These are phyloP conservation scores for Helogale parvula DNA, from an alignment of 2,113 vertebrate species.

Conservation along the genomic window DNA sequence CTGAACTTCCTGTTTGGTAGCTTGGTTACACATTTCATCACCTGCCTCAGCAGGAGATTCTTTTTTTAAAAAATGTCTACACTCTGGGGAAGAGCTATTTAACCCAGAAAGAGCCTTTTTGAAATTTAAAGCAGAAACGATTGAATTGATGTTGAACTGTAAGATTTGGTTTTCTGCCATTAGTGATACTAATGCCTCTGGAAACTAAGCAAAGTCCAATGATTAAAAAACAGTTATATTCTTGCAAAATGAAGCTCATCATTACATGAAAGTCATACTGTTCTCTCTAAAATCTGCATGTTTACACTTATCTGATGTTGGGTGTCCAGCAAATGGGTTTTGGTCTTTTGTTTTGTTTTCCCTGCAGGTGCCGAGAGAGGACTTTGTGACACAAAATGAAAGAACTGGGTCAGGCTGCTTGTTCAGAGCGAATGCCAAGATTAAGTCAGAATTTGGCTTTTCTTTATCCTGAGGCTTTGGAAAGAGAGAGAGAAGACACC, in stretches of 20 bases:
- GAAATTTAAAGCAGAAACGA: constrained; percentile 18
- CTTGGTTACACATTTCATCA: neutral
- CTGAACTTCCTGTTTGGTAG: neutral
- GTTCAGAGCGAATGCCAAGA: constrained; percentile 2
- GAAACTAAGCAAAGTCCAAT: neutral
- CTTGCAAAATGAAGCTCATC: neutral
- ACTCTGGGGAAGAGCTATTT: neutral
- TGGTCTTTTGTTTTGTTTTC: neutral
- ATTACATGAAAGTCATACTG: neutral
- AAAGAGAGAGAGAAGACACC: neutral
- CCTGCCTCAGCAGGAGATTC: neutral
- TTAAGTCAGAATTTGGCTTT: constrained; percentile 7
- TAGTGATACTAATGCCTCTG: neutral
- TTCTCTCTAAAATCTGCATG: neutral
- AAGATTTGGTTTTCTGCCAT: constrained; percentile 34
- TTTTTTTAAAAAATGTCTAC: neutral
- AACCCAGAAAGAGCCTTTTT: neutral
- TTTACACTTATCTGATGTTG: neutral
- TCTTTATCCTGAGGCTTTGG: constrained; percentile 36
- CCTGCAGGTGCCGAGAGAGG: neutral
- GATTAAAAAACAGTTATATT: constrained; percentile 17
- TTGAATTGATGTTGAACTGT: neutral
- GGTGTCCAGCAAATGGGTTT: neutral
- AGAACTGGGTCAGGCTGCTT: constrained; percentile 60
- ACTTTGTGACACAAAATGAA: neutral